Evolutionary conservation across 2,888 invertebrate genomes (phyloP), one percentile per base, ranked within the genome.

Genomic region (Chrysomela aeneicollis): DNA sequence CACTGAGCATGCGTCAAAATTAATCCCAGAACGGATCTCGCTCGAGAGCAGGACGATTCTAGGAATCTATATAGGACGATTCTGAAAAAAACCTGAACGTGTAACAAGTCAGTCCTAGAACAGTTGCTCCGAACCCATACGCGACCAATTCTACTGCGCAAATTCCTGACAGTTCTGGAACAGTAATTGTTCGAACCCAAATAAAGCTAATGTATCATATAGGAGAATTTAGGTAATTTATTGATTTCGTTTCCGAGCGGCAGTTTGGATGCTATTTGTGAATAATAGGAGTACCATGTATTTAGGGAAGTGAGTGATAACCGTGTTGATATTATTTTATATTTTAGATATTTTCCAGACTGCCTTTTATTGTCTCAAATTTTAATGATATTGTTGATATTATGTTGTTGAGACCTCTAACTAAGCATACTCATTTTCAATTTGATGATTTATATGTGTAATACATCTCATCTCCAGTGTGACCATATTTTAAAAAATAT

Each of bases 341-440:
- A 70, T 63, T 68, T 66, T 70, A 63, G 59, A 69, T 69, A 65
- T 63, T 63, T 60, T 64, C 61, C 62, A 67, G 65, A 62, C 69
- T 70, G 68, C 68, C 66, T 68, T 61, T 65, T 68, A 65, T 61
- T 61, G 58, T 55, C 50, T 57, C 65, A 61, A 71, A 68, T 64
- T 69, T 67, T 66, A 69, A 69, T 57, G 68, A 66, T 69, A 69
- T 68, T 72, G 72, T 72, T n/a, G n/a, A n/a, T 72, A 68, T 61
- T 42, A 68, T 61, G 52, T 68, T 61, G 26, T 46, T 62, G 65
- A 63, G 60, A 57, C 52, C 61, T 66, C 57, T 58, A 58, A 51
- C n/a, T 59, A 58, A 51, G 63, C 60, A 50, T 64, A 67, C 59
- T 68, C 62, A 68, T 63, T 70, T 67, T 63, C 64, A 60, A 64